A percentile compares a stretch with the other conserved stretches of the same genome.
These are phyloP conservation scores for Pharmacophagus antenor DNA, from an alignment of 2,888 invertebrate species.

Conservation along the genomic window DNA sequence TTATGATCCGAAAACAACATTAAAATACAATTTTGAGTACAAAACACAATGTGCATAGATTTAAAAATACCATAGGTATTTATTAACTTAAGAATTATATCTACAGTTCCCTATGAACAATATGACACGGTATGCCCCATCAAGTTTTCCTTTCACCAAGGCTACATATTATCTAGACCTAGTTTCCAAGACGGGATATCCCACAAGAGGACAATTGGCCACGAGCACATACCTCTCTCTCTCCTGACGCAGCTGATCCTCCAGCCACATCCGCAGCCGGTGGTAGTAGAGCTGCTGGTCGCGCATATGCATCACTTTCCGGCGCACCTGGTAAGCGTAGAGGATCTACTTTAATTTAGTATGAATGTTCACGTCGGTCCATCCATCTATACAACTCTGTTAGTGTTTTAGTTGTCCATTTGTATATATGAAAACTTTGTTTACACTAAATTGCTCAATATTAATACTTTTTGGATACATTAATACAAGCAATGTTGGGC, in stretches of 20 bases:
- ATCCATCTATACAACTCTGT: background rate
- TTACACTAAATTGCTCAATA: background rate
- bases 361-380: background rate
- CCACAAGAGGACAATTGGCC: background rate
- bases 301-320: slow-evolving; percentile 74
- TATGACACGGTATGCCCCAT: too few species aligned
- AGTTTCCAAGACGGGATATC: too few species aligned
- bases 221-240: slow-evolving; percentile 51
- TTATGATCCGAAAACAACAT: too few species aligned
- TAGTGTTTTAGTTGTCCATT: background rate
- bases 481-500: too few species aligned
- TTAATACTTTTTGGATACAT: too few species aligned
- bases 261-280: slow-evolving; percentile 68
- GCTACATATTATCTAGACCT: too few species aligned
- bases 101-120: too few species aligned
- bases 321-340: slow-evolving; percentile 55
- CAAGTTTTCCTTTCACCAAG: too few species aligned
- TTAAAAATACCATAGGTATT: too few species aligned
- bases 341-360: slow-evolving; percentile 23
- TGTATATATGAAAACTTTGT: background rate
- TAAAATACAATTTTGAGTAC: too few species aligned
- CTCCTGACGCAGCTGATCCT: slow-evolving; percentile 63
- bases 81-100: too few species aligned
- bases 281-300: slow-evolving; percentile 75
- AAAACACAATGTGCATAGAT: too few species aligned